phyloP scores from a whole-genome alignment of 2,888 invertebrate species.

The Meandrusa payeni region DNA sequence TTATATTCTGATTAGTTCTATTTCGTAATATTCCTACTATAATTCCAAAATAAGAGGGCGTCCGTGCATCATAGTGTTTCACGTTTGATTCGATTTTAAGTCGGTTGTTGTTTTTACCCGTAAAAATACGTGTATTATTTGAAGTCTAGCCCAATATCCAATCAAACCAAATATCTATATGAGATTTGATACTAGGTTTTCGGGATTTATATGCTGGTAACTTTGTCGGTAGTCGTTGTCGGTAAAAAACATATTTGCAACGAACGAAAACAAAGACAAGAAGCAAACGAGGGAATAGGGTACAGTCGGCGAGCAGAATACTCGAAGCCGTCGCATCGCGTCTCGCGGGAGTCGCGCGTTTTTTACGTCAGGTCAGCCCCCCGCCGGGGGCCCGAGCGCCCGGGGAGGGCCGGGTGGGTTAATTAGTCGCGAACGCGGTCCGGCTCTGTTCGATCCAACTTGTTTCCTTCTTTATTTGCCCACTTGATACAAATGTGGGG shows the following conservation, averaged over 20 bases:
- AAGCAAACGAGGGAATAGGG: constrained; percentile 17
- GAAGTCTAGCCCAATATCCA: too few species aligned
- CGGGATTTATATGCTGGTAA: too few species aligned
- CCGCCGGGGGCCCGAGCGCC: constrained; percentile 38
- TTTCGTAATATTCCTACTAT: too few species aligned
- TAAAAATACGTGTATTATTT: too few species aligned
- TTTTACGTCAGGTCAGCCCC: constrained; percentile 49
- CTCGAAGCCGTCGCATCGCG: constrained; percentile 49
- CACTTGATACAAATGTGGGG: constrained; percentile 76
- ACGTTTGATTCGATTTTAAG: too few species aligned
- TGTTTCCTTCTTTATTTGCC: constrained; percentile 78
- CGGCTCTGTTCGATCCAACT: constrained; percentile 75
- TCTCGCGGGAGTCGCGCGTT: constrained; percentile 65
- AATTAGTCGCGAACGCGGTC: constrained; percentile 79
- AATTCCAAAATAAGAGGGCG: too few species aligned
- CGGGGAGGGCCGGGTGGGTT: constrained; percentile 51
- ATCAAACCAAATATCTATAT: too few species aligned
- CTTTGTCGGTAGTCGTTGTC: too few species aligned
- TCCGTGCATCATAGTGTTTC: too few species aligned
- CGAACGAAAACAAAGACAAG: constrained; percentile 17
- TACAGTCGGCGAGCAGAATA: constrained; percentile 44
- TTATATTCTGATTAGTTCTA: too few species aligned
- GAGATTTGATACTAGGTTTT: background rate
- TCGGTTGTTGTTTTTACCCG: too few species aligned
- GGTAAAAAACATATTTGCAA: too few species aligned